Evolutionary conservation across 2,113 vertebrate genomes (phyloP).

Genomic region (Pelvicachromis taeniatus): DNA sequence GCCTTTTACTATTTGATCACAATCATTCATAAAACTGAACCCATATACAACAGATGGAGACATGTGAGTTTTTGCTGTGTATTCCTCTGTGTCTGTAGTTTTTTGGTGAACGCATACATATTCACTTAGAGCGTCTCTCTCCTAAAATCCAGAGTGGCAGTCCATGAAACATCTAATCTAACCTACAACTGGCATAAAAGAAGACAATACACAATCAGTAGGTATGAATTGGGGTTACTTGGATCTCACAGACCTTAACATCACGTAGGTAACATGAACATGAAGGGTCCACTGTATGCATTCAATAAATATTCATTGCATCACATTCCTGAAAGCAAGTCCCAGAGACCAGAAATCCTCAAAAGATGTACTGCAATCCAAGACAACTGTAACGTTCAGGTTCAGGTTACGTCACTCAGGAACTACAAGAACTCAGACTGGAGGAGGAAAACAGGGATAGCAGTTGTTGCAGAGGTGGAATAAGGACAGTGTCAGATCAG

Average conservation of each 20-base stretch:
- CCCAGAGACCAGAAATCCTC: background rate
- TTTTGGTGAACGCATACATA: background rate
- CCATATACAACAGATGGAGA: background rate
- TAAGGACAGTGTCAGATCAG: slow-evolving; percentile 37
- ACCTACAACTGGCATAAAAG: background rate
- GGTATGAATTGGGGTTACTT: background rate
- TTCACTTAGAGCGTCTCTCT: background rate
- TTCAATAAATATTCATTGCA: background rate
- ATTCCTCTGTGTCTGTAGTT: background rate
- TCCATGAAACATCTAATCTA: background rate
- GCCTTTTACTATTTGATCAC: background rate
- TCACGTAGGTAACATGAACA: background rate
- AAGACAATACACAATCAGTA: background rate
- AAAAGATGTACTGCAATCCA: background rate
- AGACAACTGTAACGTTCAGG: background rate
- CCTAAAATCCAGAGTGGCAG: background rate
- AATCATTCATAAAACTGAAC: background rate
- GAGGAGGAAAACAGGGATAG: background rate
- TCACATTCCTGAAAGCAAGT: background rate
- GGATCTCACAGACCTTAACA: background rate
- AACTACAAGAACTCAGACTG: background rate
- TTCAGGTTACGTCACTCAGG: background rate
- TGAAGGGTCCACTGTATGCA: background rate
- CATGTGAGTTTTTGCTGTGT: background rate
- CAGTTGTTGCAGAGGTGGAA: background rate